These are phyloP conservation scores for Alosa alosa DNA, from an alignment of 2,113 vertebrate genomes.

Conservation along the genomic window DNA sequence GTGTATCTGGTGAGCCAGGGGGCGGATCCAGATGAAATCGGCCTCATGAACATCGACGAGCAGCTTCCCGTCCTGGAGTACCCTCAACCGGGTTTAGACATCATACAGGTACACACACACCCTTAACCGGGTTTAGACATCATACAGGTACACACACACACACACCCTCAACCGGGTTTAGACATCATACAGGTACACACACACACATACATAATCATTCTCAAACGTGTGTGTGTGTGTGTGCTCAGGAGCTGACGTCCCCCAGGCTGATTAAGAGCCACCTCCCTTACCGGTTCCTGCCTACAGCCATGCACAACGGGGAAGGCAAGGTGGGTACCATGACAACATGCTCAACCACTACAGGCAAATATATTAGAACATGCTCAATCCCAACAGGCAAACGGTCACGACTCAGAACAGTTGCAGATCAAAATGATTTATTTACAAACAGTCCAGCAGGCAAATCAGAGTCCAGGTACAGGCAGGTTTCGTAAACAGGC, in stretches of 20 bases:
- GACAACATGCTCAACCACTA: background rate
- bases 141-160: constrained; percentile 7
- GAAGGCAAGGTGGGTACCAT: constrained; percentile 85
- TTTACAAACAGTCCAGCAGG: no score
- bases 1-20: constrained; percentile 98
- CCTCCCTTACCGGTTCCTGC: constrained; percentile 92
- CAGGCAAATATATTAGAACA: no score
- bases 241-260: constrained; percentile 86
- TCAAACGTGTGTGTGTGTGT: constrained; percentile 26
- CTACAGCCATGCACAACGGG: constrained; percentile 89
- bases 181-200: background rate
- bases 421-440: no score
- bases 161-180: background rate
- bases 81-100: constrained; percentile 93
- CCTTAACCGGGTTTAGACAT: no score
- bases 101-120: constrained; percentile 84
- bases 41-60: constrained; percentile 98
- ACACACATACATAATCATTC: background rate
- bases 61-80: constrained; percentile 96
- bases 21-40: constrained; percentile 94
- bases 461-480: no score
- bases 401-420: no score
- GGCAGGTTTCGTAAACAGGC: no score
- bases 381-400: no score
- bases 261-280: constrained; percentile 98